Evolutionary conservation across 2,797 vertebrate species (phyloP), one percentile per base, ranked within the genome.

Genomic region (Pogonophryne albipinna): DNA sequence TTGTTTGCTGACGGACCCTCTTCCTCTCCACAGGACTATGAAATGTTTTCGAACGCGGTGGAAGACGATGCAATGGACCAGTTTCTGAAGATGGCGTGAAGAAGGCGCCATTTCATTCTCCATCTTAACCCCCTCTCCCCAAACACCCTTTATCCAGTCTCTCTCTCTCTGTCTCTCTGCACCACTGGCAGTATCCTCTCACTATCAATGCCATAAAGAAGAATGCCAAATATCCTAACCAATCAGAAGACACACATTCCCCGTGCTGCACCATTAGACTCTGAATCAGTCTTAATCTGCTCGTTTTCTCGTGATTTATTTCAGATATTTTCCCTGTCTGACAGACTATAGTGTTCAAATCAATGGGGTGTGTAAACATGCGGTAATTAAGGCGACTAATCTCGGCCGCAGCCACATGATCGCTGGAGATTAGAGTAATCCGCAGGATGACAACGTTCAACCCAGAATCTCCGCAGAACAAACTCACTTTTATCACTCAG

Each of bases 61-160:
- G 98, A 99, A 84, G 95, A 92, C 12, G 96, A 97, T 71, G 90
- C 94, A 5, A 95, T 99, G 94, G 93, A 96, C 62, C 92, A 98
- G 84, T 98, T 99, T 89, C 95, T 99, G 88, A 98, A 99, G 86
- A 77, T 98, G 90, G 95, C 93, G 71, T 99, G 95, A 97, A 79
- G 76, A 65, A 47, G 44, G 14, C 9, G 1, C 46, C 38, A 70
- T 23, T 59, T 64, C 1, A 42, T 65, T 74, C 78, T 73, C 75
- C 44, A 75, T 53, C 49, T 47, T 55, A 76, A 65, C 34, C 72
- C 70, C 62, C 5, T 11, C 46, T 16, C 4, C n/a, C 62, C 4
- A 27, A 27, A 27, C 27, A 27, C 73, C 81, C 69, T 76, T 47
- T 69, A 66, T 73, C 76, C 72, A 76, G 64, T 74, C 74, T 79